A percentile compares a stretch with the other conserved stretches of the same genome.
These are phyloP conservation scores for Busseola fusca DNA, from an alignment of 2,888 invertebrate species.

Conservation along the genomic window DNA sequence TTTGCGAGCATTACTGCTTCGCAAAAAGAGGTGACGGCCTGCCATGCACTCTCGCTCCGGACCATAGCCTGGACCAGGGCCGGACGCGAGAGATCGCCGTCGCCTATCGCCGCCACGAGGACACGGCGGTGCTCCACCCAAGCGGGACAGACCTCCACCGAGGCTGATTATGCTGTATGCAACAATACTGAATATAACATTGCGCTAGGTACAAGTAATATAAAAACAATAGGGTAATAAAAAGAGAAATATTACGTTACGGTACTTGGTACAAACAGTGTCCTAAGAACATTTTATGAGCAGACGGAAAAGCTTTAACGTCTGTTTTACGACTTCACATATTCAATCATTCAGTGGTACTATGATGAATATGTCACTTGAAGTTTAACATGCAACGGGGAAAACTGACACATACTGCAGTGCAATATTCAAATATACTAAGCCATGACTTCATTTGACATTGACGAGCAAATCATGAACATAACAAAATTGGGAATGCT, in stretches of 20 bases:
- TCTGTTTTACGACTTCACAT: conserved; percentile 14
- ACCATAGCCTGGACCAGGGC: no score
- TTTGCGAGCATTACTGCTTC: no score
- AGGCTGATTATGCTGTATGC: not conserved
- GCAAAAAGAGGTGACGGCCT: no score
- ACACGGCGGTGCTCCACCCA: no score
- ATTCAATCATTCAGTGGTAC: conserved; percentile 8
- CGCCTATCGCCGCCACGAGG: no score
- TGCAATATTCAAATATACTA: not conserved
- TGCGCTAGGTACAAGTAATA: not conserved
- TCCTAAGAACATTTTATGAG: conserved; percentile 23
- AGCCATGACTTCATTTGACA: not conserved
- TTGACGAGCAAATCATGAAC: conserved; percentile 1
- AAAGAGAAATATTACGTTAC: not conserved
- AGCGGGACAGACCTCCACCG: no score
- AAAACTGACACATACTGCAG: not conserved
- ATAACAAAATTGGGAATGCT: not conserved
- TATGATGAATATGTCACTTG: conserved; percentile 8
- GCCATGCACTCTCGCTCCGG: no score
- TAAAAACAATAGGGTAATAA: not conserved
- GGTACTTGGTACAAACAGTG: not conserved
- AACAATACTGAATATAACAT: not conserved
- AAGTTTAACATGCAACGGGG: not conserved
- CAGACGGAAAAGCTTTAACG: conserved; percentile 7
- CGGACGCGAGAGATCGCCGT: no score